phyloP scores from a whole-genome alignment of 2,797 vertebrate species.

The Hyperoplus lanceolatus region DNA sequence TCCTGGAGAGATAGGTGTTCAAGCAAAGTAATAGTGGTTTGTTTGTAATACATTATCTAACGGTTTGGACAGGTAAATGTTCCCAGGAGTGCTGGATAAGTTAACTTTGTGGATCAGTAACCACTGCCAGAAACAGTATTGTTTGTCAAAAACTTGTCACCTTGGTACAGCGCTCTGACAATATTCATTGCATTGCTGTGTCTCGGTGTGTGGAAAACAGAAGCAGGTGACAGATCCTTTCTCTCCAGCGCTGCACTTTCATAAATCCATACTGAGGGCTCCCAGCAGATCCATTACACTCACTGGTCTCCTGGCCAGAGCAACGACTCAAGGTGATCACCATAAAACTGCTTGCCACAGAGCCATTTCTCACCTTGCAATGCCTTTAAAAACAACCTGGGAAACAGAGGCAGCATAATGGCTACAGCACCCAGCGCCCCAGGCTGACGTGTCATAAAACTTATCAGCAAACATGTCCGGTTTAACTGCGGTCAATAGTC shows the following conservation, averaged over 20 bases:
- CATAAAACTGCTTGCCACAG: constrained; percentile 82
- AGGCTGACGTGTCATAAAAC: constrained; percentile 42
- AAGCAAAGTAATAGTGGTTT: constrained; percentile 10
- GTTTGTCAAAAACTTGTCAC: constrained; percentile 85
- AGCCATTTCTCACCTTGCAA: constrained; percentile 71
- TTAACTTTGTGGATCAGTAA: constrained; percentile 43
- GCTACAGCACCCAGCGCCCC: constrained; percentile 34
- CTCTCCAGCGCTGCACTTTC: constrained; percentile 72
- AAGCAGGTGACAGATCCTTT: constrained; percentile 84
- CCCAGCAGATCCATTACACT: constrained; percentile 89
- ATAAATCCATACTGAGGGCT: constrained; percentile 90
- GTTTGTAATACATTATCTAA: constrained; percentile 21
- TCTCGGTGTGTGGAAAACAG: constrained; percentile 75
- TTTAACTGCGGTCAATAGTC: constrained; percentile 34
- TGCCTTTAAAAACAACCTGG: constrained; percentile 72
- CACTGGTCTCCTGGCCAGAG: constrained; percentile 89
- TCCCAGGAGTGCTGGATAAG: constrained; percentile 30
- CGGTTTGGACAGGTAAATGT: constrained; percentile 22
- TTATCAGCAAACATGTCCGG: constrained; percentile 42
- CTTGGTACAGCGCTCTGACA: constrained; percentile 82
- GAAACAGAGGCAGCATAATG: constrained; percentile 51
- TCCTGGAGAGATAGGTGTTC: no score
- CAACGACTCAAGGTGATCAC: constrained; percentile 88
- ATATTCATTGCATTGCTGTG: constrained; percentile 80
- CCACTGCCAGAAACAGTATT: constrained; percentile 44